Evolutionary conservation across 2,113 vertebrate species (phyloP).

Genomic region (Pomatorhinus ruficollis): DNA sequence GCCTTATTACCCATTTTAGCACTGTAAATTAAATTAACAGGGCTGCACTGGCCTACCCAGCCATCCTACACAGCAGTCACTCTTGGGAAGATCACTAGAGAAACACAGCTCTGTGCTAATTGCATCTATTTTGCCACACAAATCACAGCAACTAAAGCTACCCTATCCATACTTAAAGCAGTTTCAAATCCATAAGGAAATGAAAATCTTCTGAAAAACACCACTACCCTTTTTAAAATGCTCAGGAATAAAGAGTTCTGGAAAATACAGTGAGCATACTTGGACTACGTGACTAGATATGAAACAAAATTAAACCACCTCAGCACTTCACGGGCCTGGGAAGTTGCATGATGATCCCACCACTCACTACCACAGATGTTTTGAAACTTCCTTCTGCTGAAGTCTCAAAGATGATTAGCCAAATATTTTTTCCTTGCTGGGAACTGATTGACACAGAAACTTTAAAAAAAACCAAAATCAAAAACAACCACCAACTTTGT

Average conservation of each 20-base stretch:
- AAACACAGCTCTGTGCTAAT: neutral
- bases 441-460: neutral
- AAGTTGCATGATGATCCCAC: neutral
- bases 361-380: neutral
- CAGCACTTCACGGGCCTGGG: neutral
- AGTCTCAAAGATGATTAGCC: neutral
- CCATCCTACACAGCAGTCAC: neutral
- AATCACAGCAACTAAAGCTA: neutral
- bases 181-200: conserved; percentile 4
- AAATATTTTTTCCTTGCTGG: neutral
- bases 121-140: neutral
- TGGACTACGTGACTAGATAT: rapidly evolving
- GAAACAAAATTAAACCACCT: neutral
- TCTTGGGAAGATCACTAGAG: neutral
- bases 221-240: neutral
- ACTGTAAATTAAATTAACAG: neutral
- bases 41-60: neutral
- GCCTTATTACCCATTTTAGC: neutral
- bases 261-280: neutral
- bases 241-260: neutral
- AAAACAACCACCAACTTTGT: neutral
- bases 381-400: neutral
- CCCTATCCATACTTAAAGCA: neutral
- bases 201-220: neutral
- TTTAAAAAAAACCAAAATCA: neutral